Conservation (phyloP, 2,888 invertebrate genomes). For the Ichneumon xanthorius region DNA sequence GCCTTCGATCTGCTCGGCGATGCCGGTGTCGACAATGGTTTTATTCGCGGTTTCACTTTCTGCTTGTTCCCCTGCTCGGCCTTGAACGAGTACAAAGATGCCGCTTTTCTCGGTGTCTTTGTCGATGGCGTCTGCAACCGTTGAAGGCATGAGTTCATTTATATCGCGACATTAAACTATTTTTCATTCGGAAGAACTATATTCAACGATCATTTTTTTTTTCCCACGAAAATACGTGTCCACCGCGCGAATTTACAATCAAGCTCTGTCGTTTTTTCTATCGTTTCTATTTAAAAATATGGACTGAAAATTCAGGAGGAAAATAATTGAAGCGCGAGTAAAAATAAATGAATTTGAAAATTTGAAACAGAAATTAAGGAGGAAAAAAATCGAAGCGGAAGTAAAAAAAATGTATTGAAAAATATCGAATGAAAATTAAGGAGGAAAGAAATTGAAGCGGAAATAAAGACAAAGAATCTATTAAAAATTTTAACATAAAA, state of each 20-base stretch:
- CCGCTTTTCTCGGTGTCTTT: slow-evolving; percentile 98
- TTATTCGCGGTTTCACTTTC: slow-evolving; percentile 95
- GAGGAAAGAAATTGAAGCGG: not conserved
- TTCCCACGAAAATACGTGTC: not conserved
- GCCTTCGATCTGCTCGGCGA: slow-evolving; percentile 95
- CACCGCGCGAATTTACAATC: no score
- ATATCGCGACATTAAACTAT: slow-evolving; percentile 36
- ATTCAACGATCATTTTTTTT: slow-evolving; percentile 1
- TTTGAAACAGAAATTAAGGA: not conserved
- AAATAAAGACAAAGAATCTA: not conserved
- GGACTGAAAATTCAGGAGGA: no score
- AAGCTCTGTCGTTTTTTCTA: no score
- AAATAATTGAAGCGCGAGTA: not conserved
- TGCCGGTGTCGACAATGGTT: slow-evolving; percentile 96
- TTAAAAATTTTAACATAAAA: not conserved
- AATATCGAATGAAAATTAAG: not conserved
- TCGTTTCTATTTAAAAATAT: no score
- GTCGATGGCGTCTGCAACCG: slow-evolving; percentile 95
- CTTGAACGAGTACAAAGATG: slow-evolving; percentile 98
- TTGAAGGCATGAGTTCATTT: slow-evolving; percentile 69
- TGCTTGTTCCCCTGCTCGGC: slow-evolving; percentile 93
- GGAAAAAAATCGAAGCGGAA: not conserved
- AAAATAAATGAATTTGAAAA: not conserved
- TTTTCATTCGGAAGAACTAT: slow-evolving; percentile 25
- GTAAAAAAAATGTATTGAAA: not conserved